Conservation (phyloP, 2,113 vertebrate species). For the Formicarius rufipectus region DNA sequence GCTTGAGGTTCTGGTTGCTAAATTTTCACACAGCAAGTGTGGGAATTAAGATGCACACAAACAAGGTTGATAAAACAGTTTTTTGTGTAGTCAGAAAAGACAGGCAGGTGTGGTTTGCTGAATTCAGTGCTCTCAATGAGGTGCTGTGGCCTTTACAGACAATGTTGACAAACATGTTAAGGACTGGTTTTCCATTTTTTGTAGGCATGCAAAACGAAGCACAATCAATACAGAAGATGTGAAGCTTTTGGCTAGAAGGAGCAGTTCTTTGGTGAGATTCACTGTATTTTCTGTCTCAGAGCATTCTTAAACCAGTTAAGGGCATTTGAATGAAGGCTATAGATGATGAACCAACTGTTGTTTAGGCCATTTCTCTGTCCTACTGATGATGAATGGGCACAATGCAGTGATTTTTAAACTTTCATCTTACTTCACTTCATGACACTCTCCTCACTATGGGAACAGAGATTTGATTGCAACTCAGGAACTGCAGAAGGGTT, state of each 20-base stretch:
- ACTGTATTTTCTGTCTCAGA: background rate
- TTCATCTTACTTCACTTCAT: background rate
- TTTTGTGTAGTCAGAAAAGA: background rate
- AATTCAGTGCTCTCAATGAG: background rate
- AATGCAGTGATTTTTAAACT: background rate
- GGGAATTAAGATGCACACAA: background rate
- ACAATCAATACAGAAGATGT: conserved; percentile 88
- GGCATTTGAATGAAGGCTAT: conserved; percentile 18
- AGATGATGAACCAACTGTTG: background rate
- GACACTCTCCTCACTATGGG: background rate
- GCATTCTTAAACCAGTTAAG: conserved; percentile 10
- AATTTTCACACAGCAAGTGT: background rate
- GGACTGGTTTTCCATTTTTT: conserved; percentile 34
- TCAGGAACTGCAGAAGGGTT: background rate
- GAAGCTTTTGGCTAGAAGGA: conserved; percentile 88
- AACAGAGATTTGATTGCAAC: background rate
- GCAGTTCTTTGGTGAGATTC: conserved; percentile 85
- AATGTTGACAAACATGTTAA: background rate
- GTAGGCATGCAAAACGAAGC: conserved; percentile 91
- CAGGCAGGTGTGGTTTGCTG: background rate
- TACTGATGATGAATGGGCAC: background rate
- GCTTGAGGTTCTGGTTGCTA: background rate
- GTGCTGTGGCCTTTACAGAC: background rate
- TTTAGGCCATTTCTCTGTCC: background rate
- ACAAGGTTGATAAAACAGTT: background rate